Percentiles rank a stretch among this genome's conserved stretches.
These are phyloP conservation scores for Cyclargus thomasi DNA, from an alignment of 1,140 invertebrate genomes.

Conservation along the genomic window DNA sequence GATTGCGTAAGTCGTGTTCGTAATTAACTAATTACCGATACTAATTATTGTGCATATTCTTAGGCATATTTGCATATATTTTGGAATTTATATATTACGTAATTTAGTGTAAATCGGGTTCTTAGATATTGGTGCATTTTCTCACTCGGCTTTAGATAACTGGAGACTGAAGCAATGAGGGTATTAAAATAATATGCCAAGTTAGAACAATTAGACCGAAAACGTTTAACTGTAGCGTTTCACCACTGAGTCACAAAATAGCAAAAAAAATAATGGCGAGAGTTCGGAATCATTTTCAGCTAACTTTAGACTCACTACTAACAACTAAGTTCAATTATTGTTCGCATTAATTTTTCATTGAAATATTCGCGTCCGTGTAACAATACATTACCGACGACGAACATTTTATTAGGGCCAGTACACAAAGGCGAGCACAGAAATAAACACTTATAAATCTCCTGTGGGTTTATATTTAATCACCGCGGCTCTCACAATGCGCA, in stretches of 20 bases:
- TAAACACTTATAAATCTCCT: constrained; percentile 70
- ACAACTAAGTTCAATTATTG: constrained; percentile 37
- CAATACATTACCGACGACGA: constrained; percentile 54
- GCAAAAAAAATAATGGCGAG: not conserved
- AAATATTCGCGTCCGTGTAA: constrained; percentile 43
- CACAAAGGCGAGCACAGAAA: constrained; percentile 52
- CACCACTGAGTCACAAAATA: not conserved
- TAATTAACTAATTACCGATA: no score
- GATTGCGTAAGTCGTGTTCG: no score
- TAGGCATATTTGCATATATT: no score
- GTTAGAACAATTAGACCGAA: no score
- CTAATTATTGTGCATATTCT: no score
- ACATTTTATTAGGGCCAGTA: constrained; percentile 51
- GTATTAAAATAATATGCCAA: no score
- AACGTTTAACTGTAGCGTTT: no score
- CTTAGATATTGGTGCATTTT: no score
- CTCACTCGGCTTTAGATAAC: no score
- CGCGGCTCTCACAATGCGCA: constrained; percentile 51
- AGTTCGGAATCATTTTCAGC: not conserved
- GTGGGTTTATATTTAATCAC: constrained; percentile 67
- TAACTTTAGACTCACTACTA: not conserved
- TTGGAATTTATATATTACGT: no score
- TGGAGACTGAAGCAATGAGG: no score
- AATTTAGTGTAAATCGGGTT: no score
- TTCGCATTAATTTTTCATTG: constrained; percentile 46